These are phyloP conservation scores for Oegoconia quadripuncta DNA, from an alignment of 2,888 invertebrate species.

Conservation along the genomic window DNA sequence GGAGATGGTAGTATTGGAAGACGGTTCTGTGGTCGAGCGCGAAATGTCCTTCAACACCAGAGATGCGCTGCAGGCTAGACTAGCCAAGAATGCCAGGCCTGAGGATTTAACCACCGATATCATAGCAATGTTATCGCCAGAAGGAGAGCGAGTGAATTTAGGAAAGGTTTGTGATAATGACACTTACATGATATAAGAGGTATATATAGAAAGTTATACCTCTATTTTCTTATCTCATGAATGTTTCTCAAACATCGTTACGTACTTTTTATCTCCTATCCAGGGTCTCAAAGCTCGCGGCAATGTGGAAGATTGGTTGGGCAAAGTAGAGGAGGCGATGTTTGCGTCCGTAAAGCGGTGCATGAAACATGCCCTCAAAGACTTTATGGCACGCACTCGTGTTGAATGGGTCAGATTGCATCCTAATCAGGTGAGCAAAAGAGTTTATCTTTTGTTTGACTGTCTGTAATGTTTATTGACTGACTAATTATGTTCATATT, in stretches of 20 bases:
- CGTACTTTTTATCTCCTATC: not conserved
- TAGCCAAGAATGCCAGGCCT: constrained; percentile 55
- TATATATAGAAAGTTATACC: too few species aligned
- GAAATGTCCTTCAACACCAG: constrained; percentile 67
- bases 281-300: constrained; percentile 90
- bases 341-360: constrained; percentile 86
- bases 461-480: too few species aligned
- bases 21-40: constrained; percentile 62
- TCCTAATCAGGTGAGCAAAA: constrained; percentile 84
- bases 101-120: constrained; percentile 88
- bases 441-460: too few species aligned
- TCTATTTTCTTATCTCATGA: too few species aligned
- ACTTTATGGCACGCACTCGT: constrained; percentile 81
- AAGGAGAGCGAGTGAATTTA: constrained; percentile 88
- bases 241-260: too few species aligned
- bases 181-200: not conserved
- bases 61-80: constrained; percentile 59
- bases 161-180: constrained; percentile 81
- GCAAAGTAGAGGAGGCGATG: constrained; percentile 95
- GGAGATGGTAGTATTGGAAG: constrained; percentile 75
- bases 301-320: constrained; percentile 95
- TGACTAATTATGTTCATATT: too few species aligned
- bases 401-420: constrained; percentile 86
- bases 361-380: constrained; percentile 86
- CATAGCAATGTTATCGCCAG: constrained; percentile 93